Evolutionary conservation across 2,888 invertebrate genomes (phyloP), one percentile per base, ranked within the genome.

Genomic region (Zele albiditarsus): DNA sequence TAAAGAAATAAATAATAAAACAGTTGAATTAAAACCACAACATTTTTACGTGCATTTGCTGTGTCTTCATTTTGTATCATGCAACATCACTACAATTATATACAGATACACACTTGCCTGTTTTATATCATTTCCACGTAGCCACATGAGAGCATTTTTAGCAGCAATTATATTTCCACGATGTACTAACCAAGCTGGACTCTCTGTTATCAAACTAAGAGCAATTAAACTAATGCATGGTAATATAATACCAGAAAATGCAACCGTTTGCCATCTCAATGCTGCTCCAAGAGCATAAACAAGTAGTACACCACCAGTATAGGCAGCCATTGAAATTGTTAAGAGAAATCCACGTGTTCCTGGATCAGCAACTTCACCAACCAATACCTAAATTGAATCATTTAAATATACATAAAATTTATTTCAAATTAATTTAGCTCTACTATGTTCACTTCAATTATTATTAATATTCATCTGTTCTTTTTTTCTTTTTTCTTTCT

Each of bases 291-390:
- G 89, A 0, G 92, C 92, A 83, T 95, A 95, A 38, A 95, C 93
- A 73, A 95, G 89, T 0, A 95, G 90, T 62, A 95, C 95, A 28
- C 95, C 95, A 46, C 94, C 88, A 0, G 95, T 94, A 83, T 95
- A 95, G 23, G 94, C 93, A 28, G 94, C 93, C 83, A 94, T 94
- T 0, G 94, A 94, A 0, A 93, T 92, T n/a, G 94, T 94, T 33
- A 93, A 93, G 12, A 95, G 90, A 67, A 92, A 88, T 3, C 95
- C 94, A 75, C 95, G 91, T 23, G 95, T 87, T 82, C 93, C 91
- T 27, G 95, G 94, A 81, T 95, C 94, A 2, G 95, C 92, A 77
- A 94, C 94, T 90, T 95, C 95, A 4, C 94, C 94, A 77, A 95
- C 91, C 80, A 95, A 92, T 3, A 95, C 93, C 95, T 95, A 58